Evolutionary conservation across 1,140 invertebrate species (phyloP), one percentile per base, ranked within the genome.

Genomic region (Sipha flava): DNA sequence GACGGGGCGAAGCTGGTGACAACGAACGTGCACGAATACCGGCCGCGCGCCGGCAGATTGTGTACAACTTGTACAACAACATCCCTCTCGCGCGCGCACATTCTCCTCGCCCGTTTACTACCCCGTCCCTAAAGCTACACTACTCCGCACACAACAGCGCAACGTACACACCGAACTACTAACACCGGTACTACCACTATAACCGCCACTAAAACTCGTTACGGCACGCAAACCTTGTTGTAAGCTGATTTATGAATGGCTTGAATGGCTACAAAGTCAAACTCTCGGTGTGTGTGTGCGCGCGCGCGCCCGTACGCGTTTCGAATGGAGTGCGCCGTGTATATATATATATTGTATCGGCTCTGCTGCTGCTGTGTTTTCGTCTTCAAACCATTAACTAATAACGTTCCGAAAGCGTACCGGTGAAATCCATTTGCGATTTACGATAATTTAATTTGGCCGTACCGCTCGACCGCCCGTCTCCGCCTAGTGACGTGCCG

Each of bases 381-480:
- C 62, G 34, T 66, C 62, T 66, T 40, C 62, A 4, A 40, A 66
- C 62, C 62, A 66, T 66, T 66, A 66, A 66, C 62, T 66, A 66
- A 66, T 66, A 66, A 34, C 62, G 62, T 66, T 40, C n/a, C 23
- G 62, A 66, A 66, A 66, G 62, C 62, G n/a, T n/a, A 21, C 62
- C 6, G 62, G 62, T 16, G 62, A 66, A 66, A 66, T 66, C 62
- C 62, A 66, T 66, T 66, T 66, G 62, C 62, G 16, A 66, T 66
- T 66, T 23, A 66, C 62, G 62, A 66, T 66, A 66, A 66, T 66
- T 66, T 66, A 66, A 66, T 66, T 66, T 21, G 34, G 34, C 62
- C 62, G 12, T 40, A 66, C 37, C 18, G 5, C 47, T 2, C 18
- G 18, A 18, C n/a, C 10, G n/a, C 16, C 54, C 16, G 54, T 26